phyloP scores from a whole-genome alignment of 2,888 invertebrate genomes.

The Acronicta alni region DNA sequence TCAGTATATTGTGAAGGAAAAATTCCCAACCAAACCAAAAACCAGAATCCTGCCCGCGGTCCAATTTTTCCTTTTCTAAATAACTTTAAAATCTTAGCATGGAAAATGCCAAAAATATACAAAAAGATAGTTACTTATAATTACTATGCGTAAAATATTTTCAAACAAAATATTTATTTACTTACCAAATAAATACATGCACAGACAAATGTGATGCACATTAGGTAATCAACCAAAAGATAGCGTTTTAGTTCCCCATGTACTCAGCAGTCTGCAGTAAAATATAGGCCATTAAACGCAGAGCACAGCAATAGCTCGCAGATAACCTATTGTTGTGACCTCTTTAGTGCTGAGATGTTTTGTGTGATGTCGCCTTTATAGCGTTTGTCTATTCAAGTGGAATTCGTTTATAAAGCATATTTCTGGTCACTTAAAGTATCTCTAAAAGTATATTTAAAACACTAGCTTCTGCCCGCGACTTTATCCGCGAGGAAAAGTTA shows the following conservation, averaged over 20 bases:
- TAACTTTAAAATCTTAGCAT: too few relatives aligned
- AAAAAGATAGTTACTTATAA: too few relatives aligned
- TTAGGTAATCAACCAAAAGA: slow-evolving; percentile 39
- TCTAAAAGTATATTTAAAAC: too few relatives aligned
- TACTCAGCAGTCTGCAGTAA: slow-evolving; percentile 31
- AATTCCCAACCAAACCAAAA: too few relatives aligned
- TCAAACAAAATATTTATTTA: background rate
- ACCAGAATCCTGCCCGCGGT: too few relatives aligned
- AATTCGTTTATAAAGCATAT: slow-evolving; percentile 4
- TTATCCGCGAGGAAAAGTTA: too few relatives aligned
- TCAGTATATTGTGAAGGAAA: too few relatives aligned
- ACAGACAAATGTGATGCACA: slow-evolving; percentile 18
- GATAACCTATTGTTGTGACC: slow-evolving; percentile 51
- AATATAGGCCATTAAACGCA: slow-evolving; percentile 58
- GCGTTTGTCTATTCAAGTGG: slow-evolving; percentile 20
- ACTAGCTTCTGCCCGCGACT: too few relatives aligned
- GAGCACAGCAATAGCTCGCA: slow-evolving; percentile 51
- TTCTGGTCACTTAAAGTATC: too few relatives aligned
- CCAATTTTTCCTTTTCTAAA: too few relatives aligned
- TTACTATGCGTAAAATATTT: too few relatives aligned
- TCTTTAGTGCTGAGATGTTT: slow-evolving; percentile 38
- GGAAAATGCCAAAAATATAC: too few relatives aligned
- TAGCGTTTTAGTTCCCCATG: slow-evolving; percentile 24
- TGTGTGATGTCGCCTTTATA: slow-evolving; percentile 26
- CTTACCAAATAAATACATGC: slow-evolving; percentile 1